A percentile compares a stretch with the other conserved stretches of the same genome.
Conservation (phyloP, 2,797 vertebrate genomes). For the Poeciliopsis gracilis region DNA sequence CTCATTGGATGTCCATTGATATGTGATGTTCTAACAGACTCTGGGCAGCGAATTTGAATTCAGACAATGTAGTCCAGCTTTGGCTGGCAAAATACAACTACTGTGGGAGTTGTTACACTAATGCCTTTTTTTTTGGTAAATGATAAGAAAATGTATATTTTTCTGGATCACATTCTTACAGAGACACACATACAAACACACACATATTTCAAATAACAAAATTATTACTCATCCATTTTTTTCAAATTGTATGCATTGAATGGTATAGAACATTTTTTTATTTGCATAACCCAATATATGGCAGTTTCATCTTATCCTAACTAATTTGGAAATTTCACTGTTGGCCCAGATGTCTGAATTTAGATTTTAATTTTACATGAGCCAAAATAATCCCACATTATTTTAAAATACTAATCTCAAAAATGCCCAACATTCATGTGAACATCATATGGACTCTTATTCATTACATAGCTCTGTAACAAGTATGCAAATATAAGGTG, state of each 20-base stretch:
- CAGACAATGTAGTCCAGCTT: conserved; percentile 31
- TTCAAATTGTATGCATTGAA: neutral
- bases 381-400: neutral
- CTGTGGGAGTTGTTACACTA: conserved; percentile 26
- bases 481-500: conserved; percentile 6
- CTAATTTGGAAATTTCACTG: neutral
- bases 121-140: conserved; percentile 23
- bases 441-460: neutral
- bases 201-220: neutral
- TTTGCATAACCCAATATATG: neutral
- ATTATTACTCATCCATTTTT: neutral
- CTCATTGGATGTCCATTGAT: conserved; percentile 62
- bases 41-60: conserved; percentile 38
- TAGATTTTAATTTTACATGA: neutral
- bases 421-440: neutral
- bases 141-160: conserved; percentile 16
- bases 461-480: neutral
- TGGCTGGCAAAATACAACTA: conserved; percentile 22
- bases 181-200: neutral
- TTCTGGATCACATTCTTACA: conserved; percentile 9
- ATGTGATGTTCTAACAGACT: conserved; percentile 55
- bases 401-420: neutral
- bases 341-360: neutral
- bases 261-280: neutral
- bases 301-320: neutral